Conservation (phyloP, 2,888 invertebrate species). For the Bombylius major region DNA sequence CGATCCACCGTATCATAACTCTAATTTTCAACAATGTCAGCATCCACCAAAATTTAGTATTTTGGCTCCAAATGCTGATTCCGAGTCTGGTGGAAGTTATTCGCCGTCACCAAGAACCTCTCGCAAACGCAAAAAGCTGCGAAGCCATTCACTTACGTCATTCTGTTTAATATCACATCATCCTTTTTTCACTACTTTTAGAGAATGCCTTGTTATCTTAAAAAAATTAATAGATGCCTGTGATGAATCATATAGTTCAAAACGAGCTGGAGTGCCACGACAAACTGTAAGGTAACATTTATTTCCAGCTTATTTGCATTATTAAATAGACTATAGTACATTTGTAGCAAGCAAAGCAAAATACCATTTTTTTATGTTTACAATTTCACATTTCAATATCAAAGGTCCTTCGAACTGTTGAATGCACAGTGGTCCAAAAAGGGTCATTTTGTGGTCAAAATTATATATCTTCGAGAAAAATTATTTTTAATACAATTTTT, state of each 20-base stretch:
- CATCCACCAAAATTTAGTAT: constrained; percentile 49
- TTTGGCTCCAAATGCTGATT: constrained; percentile 56
- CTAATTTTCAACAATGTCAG: constrained; percentile 10
- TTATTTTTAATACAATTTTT: no score
- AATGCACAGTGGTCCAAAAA: no score
- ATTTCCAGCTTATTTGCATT: constrained; percentile 7
- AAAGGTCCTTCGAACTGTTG: no score
- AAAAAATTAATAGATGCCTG: constrained; percentile 95
- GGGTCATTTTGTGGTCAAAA: no score
- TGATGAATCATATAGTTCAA: constrained; percentile 84
- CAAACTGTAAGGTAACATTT: constrained; percentile 60
- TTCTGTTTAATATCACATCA: constrained; percentile 97
- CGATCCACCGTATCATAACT: constrained; percentile 38
- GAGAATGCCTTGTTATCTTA: constrained; percentile 91
- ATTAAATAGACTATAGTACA: no score
- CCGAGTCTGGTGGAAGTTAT: constrained; percentile 79
- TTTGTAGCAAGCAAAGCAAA: no score
- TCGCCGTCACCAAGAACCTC: constrained; percentile 75
- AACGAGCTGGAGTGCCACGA: constrained; percentile 78
- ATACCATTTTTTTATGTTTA: no score
- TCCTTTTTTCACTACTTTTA: constrained; percentile 96
- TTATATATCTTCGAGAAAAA: no score
- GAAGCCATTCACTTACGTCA: constrained; percentile 91
- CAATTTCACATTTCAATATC: no score
- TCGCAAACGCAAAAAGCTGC: constrained; percentile 65